Percentiles rank a stretch among this genome's conserved stretches.
Evolutionary conservation across 2,113 vertebrate genomes (phyloP).

Genomic region (Aspidoscelis tigris): DNA sequence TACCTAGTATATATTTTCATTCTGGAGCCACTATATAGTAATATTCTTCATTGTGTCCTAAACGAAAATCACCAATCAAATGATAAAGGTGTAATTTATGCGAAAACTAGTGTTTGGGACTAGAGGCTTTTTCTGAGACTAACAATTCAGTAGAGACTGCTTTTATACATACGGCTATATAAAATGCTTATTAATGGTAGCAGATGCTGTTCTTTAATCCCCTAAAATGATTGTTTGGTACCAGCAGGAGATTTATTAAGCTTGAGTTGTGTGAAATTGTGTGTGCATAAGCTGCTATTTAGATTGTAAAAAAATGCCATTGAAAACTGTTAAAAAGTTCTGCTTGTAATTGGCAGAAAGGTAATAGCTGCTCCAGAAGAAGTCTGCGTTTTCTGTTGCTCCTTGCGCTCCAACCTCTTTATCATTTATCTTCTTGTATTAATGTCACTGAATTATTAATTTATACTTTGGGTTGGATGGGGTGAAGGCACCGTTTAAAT

Average conservation of each 20-base stretch:
- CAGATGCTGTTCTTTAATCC: constrained; percentile 82
- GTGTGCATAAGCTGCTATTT: constrained; percentile 81
- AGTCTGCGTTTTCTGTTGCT: constrained; percentile 83
- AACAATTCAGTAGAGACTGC: constrained; percentile 65
- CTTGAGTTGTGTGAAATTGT: constrained; percentile 83
- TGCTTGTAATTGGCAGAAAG: constrained; percentile 88
- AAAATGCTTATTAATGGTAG: constrained; percentile 81
- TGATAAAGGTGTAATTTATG: constrained; percentile 66
- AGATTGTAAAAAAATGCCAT: constrained; percentile 79
- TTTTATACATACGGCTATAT: constrained; percentile 72
- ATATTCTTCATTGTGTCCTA: constrained; percentile 58
- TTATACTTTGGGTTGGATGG: constrained; percentile 79
- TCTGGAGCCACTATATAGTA: constrained; percentile 40
- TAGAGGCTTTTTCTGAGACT: constrained; percentile 69
- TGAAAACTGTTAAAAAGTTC: constrained; percentile 83
- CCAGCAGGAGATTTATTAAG: constrained; percentile 84
- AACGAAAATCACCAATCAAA: constrained; percentile 62
- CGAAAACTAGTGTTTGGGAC: constrained; percentile 57
- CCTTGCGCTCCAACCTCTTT: constrained; percentile 84
- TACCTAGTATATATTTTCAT: background rate
- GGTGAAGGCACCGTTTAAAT: constrained; percentile 88
- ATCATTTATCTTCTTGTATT: constrained; percentile 95
- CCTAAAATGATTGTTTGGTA: constrained; percentile 81
- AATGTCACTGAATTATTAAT: constrained; percentile 96
- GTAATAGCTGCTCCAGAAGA: constrained; percentile 85